phyloP scores from a whole-genome alignment of 92 coral and sea anemone genomes.

The Isaurus tuberculatus region DNA sequence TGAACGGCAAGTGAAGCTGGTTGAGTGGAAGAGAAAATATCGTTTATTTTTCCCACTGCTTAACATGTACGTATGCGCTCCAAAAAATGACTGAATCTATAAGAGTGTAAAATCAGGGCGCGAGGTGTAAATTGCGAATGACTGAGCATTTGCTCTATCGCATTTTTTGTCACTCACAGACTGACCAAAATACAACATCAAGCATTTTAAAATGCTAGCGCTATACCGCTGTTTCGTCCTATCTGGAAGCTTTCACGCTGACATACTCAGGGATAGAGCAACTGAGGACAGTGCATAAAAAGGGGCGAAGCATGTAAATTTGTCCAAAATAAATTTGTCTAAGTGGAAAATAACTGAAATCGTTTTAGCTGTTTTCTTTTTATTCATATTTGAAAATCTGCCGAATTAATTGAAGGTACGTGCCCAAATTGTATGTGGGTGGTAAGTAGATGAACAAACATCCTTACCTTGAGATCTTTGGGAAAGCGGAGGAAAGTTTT shows the following conservation, averaged over 20 bases:
- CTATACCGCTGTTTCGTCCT: no score
- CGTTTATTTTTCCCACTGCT: background rate
- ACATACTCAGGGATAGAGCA: conserved; percentile 3
- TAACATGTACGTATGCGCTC: background rate
- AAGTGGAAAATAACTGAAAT: no score
- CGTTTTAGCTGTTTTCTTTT: background rate
- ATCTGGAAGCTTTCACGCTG: background rate
- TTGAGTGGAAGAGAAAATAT: no score
- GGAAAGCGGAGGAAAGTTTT: background rate
- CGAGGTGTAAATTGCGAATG: no score
- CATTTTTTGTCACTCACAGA: background rate
- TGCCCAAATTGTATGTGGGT: conserved; percentile 1
- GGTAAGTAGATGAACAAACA: background rate
- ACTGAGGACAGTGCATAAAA: background rate
- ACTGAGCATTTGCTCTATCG: background rate
- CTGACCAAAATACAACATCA: conserved; percentile 11
- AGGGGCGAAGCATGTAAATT: background rate
- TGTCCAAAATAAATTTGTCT: background rate
- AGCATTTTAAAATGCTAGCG: background rate
- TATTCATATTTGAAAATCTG: background rate
- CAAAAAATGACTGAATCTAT: no score
- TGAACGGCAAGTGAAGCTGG: no score
- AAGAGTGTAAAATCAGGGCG: background rate
- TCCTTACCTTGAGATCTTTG: background rate
- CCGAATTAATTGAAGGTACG: background rate